These are phyloP conservation scores for Myzus persicae DNA, from an alignment of 1,140 invertebrate genomes.

Conservation along the genomic window DNA sequence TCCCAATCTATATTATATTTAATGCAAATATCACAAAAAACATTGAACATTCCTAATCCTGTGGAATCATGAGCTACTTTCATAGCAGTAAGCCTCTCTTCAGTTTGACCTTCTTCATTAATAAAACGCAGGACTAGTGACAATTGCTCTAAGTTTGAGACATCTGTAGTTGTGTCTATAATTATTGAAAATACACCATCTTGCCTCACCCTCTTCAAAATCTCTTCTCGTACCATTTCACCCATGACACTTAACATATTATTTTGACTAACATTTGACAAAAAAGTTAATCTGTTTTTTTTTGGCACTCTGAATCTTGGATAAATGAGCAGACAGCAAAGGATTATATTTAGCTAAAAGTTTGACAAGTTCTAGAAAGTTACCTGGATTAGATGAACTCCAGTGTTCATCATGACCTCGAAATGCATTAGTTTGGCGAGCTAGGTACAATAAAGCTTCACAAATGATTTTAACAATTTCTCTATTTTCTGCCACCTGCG, in stretches of 20 bases:
- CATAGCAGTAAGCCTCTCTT: constrained; percentile 58
- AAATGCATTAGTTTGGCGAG: background rate
- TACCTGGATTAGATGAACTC: background rate
- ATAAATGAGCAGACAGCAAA: background rate
- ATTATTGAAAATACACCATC: constrained; percentile 59
- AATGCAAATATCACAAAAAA: constrained; percentile 1
- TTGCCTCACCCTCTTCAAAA: background rate
- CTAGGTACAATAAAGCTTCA: background rate
- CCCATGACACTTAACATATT: constrained; percentile 26
- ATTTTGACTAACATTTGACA: background rate
- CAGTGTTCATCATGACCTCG: background rate
- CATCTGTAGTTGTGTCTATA: constrained; percentile 61
- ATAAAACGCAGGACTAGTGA: constrained; percentile 59
- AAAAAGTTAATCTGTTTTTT: constrained; percentile 4
- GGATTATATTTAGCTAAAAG: background rate
- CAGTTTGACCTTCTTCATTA: constrained; percentile 15
- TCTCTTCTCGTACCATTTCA: background rate
- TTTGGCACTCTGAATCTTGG: background rate
- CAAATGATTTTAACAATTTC: background rate
- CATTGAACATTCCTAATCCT: constrained; percentile 58
- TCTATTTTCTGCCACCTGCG: background rate
- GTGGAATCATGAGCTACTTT: constrained; percentile 53
- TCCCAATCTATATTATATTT: constrained; percentile 33
- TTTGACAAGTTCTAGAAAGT: background rate
- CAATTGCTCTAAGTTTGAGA: constrained; percentile 59